Conservation (phyloP, 2,888 invertebrate species). For the Caenorhabditis virilis region DNA sequence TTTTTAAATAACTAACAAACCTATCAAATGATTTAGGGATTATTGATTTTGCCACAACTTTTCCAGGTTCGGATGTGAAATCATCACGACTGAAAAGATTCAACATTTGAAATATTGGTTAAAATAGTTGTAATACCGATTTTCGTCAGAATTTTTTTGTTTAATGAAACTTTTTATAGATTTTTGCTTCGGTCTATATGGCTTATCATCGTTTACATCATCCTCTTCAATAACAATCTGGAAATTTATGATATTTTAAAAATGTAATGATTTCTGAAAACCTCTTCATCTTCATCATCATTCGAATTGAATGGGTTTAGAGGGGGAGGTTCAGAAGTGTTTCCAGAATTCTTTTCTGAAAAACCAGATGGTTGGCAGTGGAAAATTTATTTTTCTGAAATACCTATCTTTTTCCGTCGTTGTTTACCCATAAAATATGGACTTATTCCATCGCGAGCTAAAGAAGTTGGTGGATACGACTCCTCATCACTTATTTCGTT, state of each 20-base stretch:
- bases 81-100: too few relatives aligned
- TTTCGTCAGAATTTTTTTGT: conserved; percentile 3
- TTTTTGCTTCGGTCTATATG: neutral
- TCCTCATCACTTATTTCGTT: conserved; percentile 7
- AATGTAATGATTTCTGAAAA: neutral
- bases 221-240: conserved; percentile 33
- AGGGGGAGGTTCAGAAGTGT: neutral
- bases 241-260: conserved; percentile 5
- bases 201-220: conserved; percentile 8
- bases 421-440: conserved; percentile 37
- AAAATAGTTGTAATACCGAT: too few relatives aligned
- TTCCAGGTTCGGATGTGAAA: neutral
- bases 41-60: neutral
- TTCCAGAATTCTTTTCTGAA: too few relatives aligned
- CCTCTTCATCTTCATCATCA: conserved; percentile 6
- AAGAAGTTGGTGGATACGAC: conserved; percentile 25
- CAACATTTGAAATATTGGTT: too few relatives aligned
- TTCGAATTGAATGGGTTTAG: neutral
- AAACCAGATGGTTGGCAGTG: too few relatives aligned
- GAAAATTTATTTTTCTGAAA: too few relatives aligned
- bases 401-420: conserved; percentile 9
- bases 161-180: neutral
- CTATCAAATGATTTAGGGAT: neutral
- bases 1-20: too few relatives aligned
- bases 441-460: conserved; percentile 29